phyloP scores from a whole-genome alignment of 2,113 vertebrate genomes.

The Solenodon paradoxus region DNA sequence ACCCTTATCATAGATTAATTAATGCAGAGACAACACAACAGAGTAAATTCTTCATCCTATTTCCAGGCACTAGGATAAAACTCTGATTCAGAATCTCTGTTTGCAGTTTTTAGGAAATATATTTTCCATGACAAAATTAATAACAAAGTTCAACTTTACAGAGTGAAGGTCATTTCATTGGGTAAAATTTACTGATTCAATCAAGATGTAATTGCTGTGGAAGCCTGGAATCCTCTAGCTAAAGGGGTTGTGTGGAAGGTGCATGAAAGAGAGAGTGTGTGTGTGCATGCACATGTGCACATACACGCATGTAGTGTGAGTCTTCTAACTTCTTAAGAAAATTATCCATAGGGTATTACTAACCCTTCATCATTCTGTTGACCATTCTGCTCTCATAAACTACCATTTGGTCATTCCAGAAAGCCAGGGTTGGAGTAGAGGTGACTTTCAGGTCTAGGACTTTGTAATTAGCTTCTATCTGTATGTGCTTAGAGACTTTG shows the following conservation, averaged over 20 bases:
- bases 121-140: neutral
- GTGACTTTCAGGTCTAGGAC: neutral
- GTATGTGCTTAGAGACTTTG: neutral
- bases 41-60: neutral
- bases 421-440: neutral
- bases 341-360: neutral
- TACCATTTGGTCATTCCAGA: neutral
- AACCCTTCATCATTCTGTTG: neutral
- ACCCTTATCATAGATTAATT: too few species aligned
- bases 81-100: neutral
- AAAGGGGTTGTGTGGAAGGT: neutral
- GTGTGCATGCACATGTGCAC: too few species aligned
- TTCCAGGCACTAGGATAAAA: neutral
- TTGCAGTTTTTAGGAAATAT: neutral
- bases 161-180: neutral
- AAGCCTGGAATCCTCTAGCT: neutral
- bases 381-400: neutral
- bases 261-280: neutral
- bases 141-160: neutral
- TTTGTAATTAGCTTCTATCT: neutral
- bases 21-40: too few species aligned
- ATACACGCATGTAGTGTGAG: neutral
- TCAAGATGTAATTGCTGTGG: neutral
- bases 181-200: neutral
- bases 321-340: constrained; percentile 6